A percentile compares a stretch with the other conserved stretches of the same genome.
Conservation (phyloP, 2,113 vertebrate genomes). For the Elephas maximus region DNA sequence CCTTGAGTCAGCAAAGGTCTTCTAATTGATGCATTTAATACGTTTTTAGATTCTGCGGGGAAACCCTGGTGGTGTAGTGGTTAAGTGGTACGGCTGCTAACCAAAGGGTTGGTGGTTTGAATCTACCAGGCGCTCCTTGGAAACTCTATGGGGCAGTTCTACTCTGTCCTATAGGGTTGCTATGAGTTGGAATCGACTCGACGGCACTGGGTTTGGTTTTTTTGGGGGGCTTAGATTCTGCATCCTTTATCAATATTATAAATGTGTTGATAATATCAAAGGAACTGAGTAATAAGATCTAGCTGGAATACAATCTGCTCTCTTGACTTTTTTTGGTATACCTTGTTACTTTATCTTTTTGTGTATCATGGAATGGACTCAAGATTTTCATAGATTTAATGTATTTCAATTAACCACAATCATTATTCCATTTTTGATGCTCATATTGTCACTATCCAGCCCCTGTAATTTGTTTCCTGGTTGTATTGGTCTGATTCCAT, state of each 20-base stretch:
- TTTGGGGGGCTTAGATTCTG: neutral
- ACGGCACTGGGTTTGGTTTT: too few relatives aligned
- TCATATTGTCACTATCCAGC: neutral
- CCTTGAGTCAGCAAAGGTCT: neutral
- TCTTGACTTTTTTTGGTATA: neutral
- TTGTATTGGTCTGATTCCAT: neutral
- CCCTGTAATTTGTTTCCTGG: neutral
- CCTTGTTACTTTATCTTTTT: neutral
- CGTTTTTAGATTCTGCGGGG: neutral
- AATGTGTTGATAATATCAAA: neutral
- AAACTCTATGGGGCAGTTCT: too few relatives aligned
- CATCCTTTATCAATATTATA: neutral
- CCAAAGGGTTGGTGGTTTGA: too few relatives aligned
- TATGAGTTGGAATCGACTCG: too few relatives aligned
- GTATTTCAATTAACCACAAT: neutral
- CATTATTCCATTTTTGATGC: neutral
- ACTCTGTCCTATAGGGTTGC: too few relatives aligned
- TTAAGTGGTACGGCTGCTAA: too few relatives aligned
- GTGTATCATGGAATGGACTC: neutral
- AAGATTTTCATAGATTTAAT: neutral
- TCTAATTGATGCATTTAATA: neutral
- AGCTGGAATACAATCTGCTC: neutral
- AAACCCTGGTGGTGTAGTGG: too few relatives aligned
- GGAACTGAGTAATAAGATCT: neutral
- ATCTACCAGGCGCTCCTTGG: too few relatives aligned